A percentile compares a stretch with the other conserved stretches of the same genome.
Evolutionary conservation across 2,113 vertebrate genomes (phyloP).

Genomic region (Thryonomys swinderianus): DNA sequence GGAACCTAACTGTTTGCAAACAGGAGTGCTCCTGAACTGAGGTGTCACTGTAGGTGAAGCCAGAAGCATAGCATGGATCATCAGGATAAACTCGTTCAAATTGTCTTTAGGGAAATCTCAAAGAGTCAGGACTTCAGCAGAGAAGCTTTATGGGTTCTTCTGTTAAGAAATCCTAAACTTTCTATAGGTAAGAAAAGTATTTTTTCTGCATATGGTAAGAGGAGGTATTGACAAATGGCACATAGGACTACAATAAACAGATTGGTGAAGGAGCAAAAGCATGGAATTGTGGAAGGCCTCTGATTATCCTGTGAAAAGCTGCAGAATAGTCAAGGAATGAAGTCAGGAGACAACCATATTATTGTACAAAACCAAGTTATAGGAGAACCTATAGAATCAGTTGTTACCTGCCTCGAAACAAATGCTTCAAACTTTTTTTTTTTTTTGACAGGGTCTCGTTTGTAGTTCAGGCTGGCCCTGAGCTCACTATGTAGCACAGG

Average conservation of each 20-base stretch:
- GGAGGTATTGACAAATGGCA: background rate
- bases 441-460: no score
- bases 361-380: background rate
- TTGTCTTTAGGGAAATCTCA: background rate
- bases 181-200: background rate
- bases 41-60: background rate
- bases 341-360: background rate
- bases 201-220: background rate
- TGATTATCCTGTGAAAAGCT: background rate
- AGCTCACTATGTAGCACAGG: no score
- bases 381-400: background rate
- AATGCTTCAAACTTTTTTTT: background rate
- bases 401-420: no score
- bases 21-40: no score
- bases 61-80: background rate
- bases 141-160: background rate
- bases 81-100: background rate
- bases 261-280: background rate
- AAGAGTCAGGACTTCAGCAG: background rate
- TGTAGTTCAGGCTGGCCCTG: no score
- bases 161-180: no score
- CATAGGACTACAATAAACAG: background rate
- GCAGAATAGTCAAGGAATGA: background rate
- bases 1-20: no score
- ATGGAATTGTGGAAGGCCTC: background rate